A percentile compares a stretch with the other conserved stretches of the same genome.
phyloP scores from a whole-genome alignment of 1,140 invertebrate species.

The Macrosteles quadrilineatus region DNA sequence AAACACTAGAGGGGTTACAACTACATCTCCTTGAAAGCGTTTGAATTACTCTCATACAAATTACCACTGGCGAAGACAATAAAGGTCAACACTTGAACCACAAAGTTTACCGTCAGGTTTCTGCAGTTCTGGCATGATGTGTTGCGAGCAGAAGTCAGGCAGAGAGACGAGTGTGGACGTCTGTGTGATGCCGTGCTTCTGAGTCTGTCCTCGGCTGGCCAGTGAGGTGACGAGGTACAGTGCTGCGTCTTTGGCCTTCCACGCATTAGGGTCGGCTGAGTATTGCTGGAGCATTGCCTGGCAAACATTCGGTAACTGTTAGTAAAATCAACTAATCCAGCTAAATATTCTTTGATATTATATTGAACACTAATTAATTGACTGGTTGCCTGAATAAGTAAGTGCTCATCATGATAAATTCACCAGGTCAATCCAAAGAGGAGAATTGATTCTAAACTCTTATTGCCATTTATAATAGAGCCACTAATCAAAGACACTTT shows the following conservation, averaged over 20 bases:
- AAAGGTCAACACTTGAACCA: too few relatives aligned
- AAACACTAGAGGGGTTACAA: too few relatives aligned
- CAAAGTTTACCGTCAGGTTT: slow-evolving; percentile 71
- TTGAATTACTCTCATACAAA: too few relatives aligned
- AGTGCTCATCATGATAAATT: too few relatives aligned
- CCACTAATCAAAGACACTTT: too few relatives aligned
- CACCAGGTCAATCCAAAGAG: too few relatives aligned
- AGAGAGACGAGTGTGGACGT: slow-evolving; percentile 88
- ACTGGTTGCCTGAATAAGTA: too few relatives aligned
- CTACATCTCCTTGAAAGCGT: too few relatives aligned
- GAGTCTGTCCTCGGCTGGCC: slow-evolving; percentile 87
- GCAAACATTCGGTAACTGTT: slow-evolving; percentile 32
- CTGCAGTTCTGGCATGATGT: slow-evolving; percentile 85
- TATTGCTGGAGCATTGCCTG: slow-evolving; percentile 82
- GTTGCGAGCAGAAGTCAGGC: slow-evolving; percentile 79
- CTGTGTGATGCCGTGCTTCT: slow-evolving; percentile 88
- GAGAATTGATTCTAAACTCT: too few relatives aligned
- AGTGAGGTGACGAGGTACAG: slow-evolving; percentile 95
- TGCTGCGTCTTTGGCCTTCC: slow-evolving; percentile 94
- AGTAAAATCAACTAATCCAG: background rate
- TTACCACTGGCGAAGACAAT: too few relatives aligned
- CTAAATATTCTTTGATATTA: background rate
- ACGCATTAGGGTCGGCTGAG: slow-evolving; percentile 68
- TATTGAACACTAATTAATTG: too few relatives aligned
- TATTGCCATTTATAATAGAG: too few relatives aligned